Evolutionary conservation across 2,888 invertebrate species (phyloP).

Genomic region (Lasioglossum villosulum): DNA sequence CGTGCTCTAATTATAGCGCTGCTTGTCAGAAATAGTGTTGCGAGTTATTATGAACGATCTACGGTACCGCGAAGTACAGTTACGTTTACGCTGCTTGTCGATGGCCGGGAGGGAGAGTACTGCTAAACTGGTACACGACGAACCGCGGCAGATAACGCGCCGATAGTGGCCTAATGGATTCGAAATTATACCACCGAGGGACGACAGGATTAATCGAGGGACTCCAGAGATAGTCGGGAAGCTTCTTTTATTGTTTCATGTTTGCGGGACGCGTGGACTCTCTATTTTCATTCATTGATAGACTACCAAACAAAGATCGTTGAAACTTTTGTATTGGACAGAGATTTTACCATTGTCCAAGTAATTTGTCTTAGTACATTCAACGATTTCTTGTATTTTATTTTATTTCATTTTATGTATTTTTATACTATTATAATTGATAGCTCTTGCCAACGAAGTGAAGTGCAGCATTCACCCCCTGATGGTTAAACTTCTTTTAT

Average conservation of each 20-base stretch:
- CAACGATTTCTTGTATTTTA: not conserved
- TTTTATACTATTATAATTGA: not conserved
- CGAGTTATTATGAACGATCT: constrained; percentile 69
- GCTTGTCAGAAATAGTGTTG: constrained; percentile 74
- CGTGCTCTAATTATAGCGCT: constrained; percentile 75
- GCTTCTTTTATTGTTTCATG: not conserved
- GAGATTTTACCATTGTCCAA: not conserved
- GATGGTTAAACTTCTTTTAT: not conserved
- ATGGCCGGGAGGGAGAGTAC: constrained; percentile 25
- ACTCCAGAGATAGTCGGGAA: not conserved
- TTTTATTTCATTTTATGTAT: not conserved
- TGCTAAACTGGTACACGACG: constrained; percentile 20
- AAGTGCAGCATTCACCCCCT: not conserved
- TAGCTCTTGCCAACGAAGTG: not conserved
- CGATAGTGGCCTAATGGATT: constrained; percentile 10
- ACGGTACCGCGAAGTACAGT: constrained; percentile 74
- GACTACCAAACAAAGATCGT: not conserved
- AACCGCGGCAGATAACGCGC: not conserved
- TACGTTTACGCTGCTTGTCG: constrained; percentile 63
- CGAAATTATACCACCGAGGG: constrained; percentile 9
- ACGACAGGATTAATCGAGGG: not conserved
- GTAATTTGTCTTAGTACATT: not conserved
- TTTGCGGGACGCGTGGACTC: not conserved
- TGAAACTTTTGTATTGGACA: not conserved
- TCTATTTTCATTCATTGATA: not conserved